Evolutionary conservation across 2,888 invertebrate genomes (phyloP), one percentile per base, ranked within the genome.

Genomic region (Agriopis aurantiaria): DNA sequence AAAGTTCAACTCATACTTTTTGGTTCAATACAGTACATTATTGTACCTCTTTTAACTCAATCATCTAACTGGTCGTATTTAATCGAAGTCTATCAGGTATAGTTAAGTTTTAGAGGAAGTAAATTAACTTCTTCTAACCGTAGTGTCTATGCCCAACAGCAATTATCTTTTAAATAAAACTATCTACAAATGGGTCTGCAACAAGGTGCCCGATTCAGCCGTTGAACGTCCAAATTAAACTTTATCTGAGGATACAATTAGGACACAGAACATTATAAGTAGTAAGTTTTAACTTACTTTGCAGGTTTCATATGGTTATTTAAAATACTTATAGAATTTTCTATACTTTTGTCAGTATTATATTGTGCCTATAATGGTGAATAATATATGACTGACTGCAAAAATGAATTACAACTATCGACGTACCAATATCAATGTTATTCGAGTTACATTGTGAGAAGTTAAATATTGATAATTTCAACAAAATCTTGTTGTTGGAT

Each of bases 191-290:
- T 53, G 74, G 64, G 73, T 57, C 69, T 56, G 74, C 68, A 74
- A 74, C 69, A 66, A 72, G 78, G 73, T 75, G 75, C 66, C 73
- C 65, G 69, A 53, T 69, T 65, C 53, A 70, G 63, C 60, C 63
- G 62, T 68, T 71, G 69, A 73, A 53, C n/a, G 58, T 41, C 52
- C 17, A 48, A 64, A 80, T 78, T 80, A 77, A 78, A 79, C 75
- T 80, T 77, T 78, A 75, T 67, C 75, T 74, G 71, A 66, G 71
- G 71, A 75, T 74, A 74, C 74, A 74, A 74, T 76, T 78, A 75
- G 14, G 64, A 64, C 56, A 55, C 53, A 60, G 45, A 48, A 3
- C 11, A 53, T 11, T 45, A 9, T n/a, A 8, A 8, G 10, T 17
- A 17, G 52, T 45, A 40, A 52, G 43, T 45, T 23, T 23, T 23